These are phyloP conservation scores for Drepana arcuata DNA, from an alignment of 1,140 invertebrate species.

Conservation along the genomic window DNA sequence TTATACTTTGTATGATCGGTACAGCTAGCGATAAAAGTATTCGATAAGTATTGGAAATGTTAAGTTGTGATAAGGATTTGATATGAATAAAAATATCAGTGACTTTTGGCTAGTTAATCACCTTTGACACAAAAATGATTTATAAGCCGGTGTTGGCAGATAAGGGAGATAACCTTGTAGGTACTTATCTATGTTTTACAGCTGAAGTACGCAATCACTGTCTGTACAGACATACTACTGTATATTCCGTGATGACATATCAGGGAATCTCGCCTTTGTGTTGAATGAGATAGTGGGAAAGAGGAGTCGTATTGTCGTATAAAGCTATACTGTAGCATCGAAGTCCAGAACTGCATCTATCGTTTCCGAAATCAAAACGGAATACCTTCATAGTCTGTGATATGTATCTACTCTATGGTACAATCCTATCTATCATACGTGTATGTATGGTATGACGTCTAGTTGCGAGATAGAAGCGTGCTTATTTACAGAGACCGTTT, in stretches of 20 bases:
- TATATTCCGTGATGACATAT: too few relatives aligned
- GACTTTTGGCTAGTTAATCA: constrained; percentile 15
- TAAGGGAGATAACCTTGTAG: constrained; percentile 1
- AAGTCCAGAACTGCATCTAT: too few relatives aligned
- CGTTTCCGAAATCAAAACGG: constrained; percentile 2
- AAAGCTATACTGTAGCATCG: too few relatives aligned
- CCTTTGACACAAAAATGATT: constrained; percentile 14
- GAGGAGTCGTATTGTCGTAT: constrained; percentile 8
- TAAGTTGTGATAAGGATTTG: constrained; percentile 15
- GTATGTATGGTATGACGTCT: constrained; percentile 11
- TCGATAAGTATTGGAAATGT: constrained; percentile 18
- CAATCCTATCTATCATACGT: constrained; percentile 5
- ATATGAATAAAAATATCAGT: constrained; percentile 14
- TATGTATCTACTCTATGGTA: not conserved
- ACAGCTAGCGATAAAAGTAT: constrained; percentile 22
- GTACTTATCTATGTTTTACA: too few relatives aligned
- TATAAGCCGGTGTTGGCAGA: constrained; percentile 1
- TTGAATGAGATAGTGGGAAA: too few relatives aligned
- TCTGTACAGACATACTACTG: too few relatives aligned
- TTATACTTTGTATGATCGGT: constrained; percentile 36
- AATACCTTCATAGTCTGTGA: not conserved
- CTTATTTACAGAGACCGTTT: constrained; percentile 42
- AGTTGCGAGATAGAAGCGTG: constrained; percentile 27
- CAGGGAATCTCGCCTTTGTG: too few relatives aligned
- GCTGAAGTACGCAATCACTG: too few relatives aligned